Base-by-base conservation (phyloP, 2,888 invertebrate species). In the Dicyrtoma fusca region DNA sequence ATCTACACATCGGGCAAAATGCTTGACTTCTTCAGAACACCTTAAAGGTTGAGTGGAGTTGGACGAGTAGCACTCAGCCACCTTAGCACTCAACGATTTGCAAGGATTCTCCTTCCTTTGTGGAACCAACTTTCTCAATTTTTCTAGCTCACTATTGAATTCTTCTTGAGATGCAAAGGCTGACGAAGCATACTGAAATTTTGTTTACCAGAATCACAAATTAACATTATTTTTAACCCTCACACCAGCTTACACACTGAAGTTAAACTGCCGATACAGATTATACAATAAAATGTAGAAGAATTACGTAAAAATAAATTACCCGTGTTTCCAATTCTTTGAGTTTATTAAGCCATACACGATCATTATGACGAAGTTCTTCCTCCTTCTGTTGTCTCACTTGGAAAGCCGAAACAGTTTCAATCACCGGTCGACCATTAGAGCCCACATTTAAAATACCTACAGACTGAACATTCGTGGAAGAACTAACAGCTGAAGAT, bases 151-250 rank as follows among this genome's bases (percentile, higher is more conserved):
- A 23, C 70, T 73, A 59, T 68, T 74, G 65, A 80, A 80, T 61
- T 75, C 78, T 65, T 76, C 77, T 68, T 78, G 78, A n/a, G 80
- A 77, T 10, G 76, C 77, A 69, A 80, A 78, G 17, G 78, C 80
- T 10, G 80, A 77, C 57, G 76, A 68, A 6, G 77, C 75, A 59
- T 80, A 80, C 80, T 80, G 42, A 25, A 73, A 71, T 51, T 4
- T 47, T 25, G n/a, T n/a, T n/a, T n/a, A n/a, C n/a, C n/a, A n/a
- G n/a, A n/a, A n/a, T n/a, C n/a, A n/a, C n/a, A n/a, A n/a, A n/a
- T n/a, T n/a, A n/a, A n/a, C n/a, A n/a, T n/a, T n/a, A n/a, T n/a
- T n/a, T n/a, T n/a, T n/a, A n/a, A n/a, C n/a, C n/a, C n/a, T n/a
- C n/a, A n/a, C n/a, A n/a, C n/a, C n/a, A n/a, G n/a, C n/a, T n/a